Evolutionary conservation across 2,797 vertebrate genomes (phyloP).

Genomic region (Dicrostonyx torquatus): DNA sequence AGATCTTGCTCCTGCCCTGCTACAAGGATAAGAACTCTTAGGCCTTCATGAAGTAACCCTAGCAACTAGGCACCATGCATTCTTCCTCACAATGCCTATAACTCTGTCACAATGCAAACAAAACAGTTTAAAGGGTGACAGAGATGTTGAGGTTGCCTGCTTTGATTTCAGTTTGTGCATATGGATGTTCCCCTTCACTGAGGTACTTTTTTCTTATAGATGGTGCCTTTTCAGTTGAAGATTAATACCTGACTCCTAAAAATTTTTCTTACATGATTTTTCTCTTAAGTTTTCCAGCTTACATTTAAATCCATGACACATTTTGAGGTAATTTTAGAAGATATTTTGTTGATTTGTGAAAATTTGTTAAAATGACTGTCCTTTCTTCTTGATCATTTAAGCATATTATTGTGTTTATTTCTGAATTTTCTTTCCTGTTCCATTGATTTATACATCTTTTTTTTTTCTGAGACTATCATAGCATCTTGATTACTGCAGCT

Average conservation of each 20-base stretch:
- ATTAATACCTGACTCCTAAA: slow-evolving; percentile 48
- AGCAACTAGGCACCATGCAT: not conserved
- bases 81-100: not conserved
- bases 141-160: not conserved
- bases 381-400: slow-evolving; percentile 25
- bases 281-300: slow-evolving; percentile 20
- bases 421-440: not conserved
- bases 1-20: not conserved
- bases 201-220: slow-evolving; percentile 19
- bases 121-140: not conserved
- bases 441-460: not conserved
- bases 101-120: not conserved
- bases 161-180: not conserved
- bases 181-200: not conserved
- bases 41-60: not conserved
- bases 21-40: not conserved
- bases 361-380: slow-evolving; percentile 33
- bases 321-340: slow-evolving; percentile 41
- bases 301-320: slow-evolving; percentile 43
- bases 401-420: not conserved
- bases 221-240: slow-evolving; percentile 28
- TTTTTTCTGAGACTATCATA: not conserved
- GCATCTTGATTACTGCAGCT: slow-evolving; percentile 21
- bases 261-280: slow-evolving; percentile 10
- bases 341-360: not conserved